These are phyloP conservation scores for Heliconius hewitsoni DNA, from an alignment of 1,140 invertebrate genomes.

Conservation along the genomic window DNA sequence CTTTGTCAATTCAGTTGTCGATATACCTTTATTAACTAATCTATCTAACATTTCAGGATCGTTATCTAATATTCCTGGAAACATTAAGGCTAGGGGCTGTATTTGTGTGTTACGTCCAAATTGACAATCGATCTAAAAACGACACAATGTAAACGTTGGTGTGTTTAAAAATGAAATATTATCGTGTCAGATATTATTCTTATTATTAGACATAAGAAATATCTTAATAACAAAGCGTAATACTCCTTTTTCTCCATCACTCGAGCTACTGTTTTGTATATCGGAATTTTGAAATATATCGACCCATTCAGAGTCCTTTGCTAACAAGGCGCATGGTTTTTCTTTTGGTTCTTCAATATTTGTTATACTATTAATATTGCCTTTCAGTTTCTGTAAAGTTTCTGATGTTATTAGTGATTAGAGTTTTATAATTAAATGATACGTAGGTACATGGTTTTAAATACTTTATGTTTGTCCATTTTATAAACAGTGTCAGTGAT, in stretches of 20 bases:
- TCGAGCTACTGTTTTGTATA: slow-evolving; percentile 25
- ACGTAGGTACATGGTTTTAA: background rate
- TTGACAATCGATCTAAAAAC: slow-evolving; percentile 57
- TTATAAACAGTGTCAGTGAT: background rate
- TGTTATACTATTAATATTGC: slow-evolving; percentile 24
- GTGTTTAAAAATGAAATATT: too few species aligned
- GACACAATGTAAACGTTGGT: too few species aligned
- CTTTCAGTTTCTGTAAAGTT: background rate
- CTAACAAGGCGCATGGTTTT: slow-evolving; percentile 52
- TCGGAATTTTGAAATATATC: slow-evolving; percentile 53
- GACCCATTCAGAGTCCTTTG: slow-evolving; percentile 73
- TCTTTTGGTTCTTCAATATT: slow-evolving; percentile 38
- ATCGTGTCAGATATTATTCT: background rate
- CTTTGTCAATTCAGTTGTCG: slow-evolving; percentile 69
- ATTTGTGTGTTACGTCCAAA: slow-evolving; percentile 51
- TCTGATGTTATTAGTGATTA: background rate
- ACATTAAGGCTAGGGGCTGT: slow-evolving; percentile 63
- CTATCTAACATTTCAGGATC: slow-evolving; percentile 58
- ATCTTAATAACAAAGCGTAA: slow-evolving; percentile 50
- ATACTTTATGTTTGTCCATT: background rate
- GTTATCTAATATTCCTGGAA: slow-evolving; percentile 59
- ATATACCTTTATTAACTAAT: slow-evolving; percentile 63
- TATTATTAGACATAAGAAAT: background rate
- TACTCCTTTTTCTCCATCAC: slow-evolving; percentile 56
- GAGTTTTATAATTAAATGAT: background rate